Conservation (phyloP, 2,113 vertebrate genomes). For the Dipodomys merriami region DNA sequence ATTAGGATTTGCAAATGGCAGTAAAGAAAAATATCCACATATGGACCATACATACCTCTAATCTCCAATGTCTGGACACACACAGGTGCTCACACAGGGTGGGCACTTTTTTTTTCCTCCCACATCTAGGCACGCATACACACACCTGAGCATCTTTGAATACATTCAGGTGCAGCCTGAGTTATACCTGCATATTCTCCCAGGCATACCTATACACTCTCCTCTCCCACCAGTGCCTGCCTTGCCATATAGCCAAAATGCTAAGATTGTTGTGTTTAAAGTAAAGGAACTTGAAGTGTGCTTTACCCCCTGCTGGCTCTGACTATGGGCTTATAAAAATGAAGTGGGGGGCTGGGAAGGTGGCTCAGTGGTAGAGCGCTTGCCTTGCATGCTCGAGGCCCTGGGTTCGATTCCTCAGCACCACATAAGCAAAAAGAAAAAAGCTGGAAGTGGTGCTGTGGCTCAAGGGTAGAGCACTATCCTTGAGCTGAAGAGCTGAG, state of each 20-base stretch:
- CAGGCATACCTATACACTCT: background rate
- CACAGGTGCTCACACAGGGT: constrained; percentile 8
- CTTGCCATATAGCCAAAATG: constrained; percentile 84
- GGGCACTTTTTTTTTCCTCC: background rate
- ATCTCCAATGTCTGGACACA: background rate
- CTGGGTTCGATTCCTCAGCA: too few species aligned
- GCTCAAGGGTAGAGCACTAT: too few species aligned
- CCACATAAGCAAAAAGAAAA: too few species aligned
- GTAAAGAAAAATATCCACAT: constrained; percentile 10
- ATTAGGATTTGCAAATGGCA: constrained; percentile 22
- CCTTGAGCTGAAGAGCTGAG: too few species aligned
- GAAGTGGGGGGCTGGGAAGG: too few species aligned
- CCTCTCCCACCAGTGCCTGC: constrained; percentile 59
- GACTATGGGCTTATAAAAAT: constrained; percentile 88
- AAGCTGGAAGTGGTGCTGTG: too few species aligned
- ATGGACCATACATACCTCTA: background rate
- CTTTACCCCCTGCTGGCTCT: constrained; percentile 85
- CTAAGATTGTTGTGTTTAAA: constrained; percentile 88
- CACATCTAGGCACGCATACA: background rate
- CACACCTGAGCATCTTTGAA: background rate
- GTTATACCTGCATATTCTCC: background rate
- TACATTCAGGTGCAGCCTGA: background rate
- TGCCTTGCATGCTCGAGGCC: too few species aligned
- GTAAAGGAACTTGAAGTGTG: constrained; percentile 89
- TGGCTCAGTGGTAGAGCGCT: too few species aligned